Evolutionary conservation across 2,797 vertebrate species (phyloP).

Genomic region (Hapalemur alaotrensis): DNA sequence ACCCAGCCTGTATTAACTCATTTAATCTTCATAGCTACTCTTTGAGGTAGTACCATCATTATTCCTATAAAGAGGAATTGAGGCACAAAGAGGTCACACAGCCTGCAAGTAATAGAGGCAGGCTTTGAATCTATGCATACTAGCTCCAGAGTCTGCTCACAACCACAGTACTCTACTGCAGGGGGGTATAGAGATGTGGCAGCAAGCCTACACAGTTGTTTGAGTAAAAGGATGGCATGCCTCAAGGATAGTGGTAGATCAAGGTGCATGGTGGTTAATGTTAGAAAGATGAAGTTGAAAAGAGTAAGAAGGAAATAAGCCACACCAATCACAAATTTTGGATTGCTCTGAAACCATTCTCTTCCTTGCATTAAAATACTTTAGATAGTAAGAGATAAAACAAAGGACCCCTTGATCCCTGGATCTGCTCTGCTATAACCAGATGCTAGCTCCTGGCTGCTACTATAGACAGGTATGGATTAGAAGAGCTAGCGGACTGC

Average conservation of each 20-base stretch:
- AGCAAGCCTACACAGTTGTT: not conserved
- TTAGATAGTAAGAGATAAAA: conserved; percentile 18
- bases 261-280: not conserved
- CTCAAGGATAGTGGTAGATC: not conserved
- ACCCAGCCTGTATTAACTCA: not conserved
- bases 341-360: conserved; percentile 5
- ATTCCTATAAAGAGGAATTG: not conserved
- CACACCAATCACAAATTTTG: not conserved
- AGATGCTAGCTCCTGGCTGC: not conserved
- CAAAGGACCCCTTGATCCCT: not conserved
- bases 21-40: not conserved
- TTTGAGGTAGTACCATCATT: not conserved
- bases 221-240: not conserved
- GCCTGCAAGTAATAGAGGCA: not conserved
- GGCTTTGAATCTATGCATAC: not conserved
- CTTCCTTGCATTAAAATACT: not conserved
- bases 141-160: not conserved
- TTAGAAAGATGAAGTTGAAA: not conserved
- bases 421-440: not conserved
- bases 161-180: not conserved
- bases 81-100: not conserved
- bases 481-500: not conserved
- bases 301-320: not conserved
- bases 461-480: not conserved
- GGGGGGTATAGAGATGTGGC: not conserved